Evolutionary conservation across 2,113 vertebrate species (phyloP).

Genomic region (Caloenas nicobarica): DNA sequence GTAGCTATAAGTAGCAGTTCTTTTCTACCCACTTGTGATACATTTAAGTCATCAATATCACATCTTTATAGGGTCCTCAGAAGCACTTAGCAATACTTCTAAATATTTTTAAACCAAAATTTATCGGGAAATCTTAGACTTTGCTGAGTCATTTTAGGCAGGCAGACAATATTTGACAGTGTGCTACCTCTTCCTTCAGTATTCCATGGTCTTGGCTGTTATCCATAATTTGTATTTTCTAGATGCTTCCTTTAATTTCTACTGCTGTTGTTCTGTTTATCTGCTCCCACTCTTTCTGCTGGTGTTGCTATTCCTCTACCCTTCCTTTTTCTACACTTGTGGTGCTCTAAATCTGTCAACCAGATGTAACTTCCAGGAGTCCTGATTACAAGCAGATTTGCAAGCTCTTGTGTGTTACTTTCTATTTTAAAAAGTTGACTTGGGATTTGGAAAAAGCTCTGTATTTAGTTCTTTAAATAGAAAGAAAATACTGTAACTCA

Average conservation of each 20-base stretch:
- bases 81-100: not conserved
- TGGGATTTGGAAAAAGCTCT: constrained; percentile 18
- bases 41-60: not conserved
- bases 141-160: not conserved
- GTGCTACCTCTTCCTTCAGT: not conserved
- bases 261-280: not conserved
- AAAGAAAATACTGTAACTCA: constrained; percentile 17
- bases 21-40: not conserved
- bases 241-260: not conserved
- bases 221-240: not conserved
- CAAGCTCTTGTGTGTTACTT: constrained; percentile 20
- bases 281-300: not conserved
- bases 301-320: not conserved
- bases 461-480: constrained; percentile 31
- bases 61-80: not conserved
- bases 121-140: not conserved
- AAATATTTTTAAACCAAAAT: not conserved
- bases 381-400: constrained; percentile 63
- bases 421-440: constrained; percentile 39
- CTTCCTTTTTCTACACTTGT: constrained; percentile 9
- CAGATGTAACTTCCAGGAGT: constrained; percentile 54
- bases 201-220: not conserved
- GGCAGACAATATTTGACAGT: not conserved
- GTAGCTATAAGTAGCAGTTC: not conserved
- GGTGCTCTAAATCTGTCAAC: constrained; percentile 62